phyloP scores from a whole-genome alignment of 2,797 vertebrate species.

The Xyrichtys novacula region DNA sequence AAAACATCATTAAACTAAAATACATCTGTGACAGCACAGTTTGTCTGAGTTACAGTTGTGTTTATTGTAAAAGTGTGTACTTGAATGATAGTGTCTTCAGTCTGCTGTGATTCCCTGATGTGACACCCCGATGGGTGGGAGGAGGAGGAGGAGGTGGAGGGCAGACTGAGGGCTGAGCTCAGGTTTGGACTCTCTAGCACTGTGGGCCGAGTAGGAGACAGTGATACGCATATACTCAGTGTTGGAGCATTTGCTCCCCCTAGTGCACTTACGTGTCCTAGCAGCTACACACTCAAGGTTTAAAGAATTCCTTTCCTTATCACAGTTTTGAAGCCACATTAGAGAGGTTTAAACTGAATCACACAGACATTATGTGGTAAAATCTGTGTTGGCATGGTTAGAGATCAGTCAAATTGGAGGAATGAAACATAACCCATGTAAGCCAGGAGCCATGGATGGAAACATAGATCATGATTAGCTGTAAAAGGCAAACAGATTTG shows the following conservation, averaged over 20 bases:
- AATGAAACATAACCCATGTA: too few species aligned
- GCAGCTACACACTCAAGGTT: constrained; percentile 18
- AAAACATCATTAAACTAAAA: constrained; percentile 69
- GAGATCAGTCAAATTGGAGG: too few species aligned
- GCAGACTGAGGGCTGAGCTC: constrained; percentile 9
- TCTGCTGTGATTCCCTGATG: constrained; percentile 23
- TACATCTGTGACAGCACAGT: constrained; percentile 61
- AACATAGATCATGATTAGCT: too few species aligned
- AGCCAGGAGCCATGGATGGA: too few species aligned
- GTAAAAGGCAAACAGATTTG: too few species aligned
- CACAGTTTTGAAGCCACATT: too few species aligned
- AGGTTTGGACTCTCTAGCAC: constrained; percentile 33
- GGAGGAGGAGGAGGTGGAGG: neutral
- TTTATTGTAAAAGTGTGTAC: constrained; percentile 48
- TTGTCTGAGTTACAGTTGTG: constrained; percentile 46
- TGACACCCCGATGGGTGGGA: constrained; percentile 20
- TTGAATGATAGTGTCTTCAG: constrained; percentile 52
- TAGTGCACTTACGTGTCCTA: constrained; percentile 46
- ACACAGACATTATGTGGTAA: too few species aligned
- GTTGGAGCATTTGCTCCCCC: constrained; percentile 70
- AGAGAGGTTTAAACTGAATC: too few species aligned
- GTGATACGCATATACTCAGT: constrained; percentile 11
- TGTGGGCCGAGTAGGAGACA: constrained; percentile 8
- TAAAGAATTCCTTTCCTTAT: neutral
- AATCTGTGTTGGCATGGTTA: too few species aligned